Conservation (phyloP, 2,888 invertebrate species). For the Drymonia ruficornis region DNA sequence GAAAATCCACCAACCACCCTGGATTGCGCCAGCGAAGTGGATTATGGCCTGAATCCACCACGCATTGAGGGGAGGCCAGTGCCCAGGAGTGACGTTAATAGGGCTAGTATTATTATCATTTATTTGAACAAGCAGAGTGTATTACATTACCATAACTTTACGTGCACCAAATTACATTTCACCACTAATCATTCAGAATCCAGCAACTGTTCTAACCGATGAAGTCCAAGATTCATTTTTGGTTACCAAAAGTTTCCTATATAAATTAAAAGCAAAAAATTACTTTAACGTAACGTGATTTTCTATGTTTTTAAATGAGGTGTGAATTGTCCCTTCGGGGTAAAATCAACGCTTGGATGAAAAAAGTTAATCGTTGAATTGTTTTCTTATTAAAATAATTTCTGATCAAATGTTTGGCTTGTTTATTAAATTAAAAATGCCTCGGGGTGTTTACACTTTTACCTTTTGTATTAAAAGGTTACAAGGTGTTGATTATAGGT, state of each 20-base stretch:
- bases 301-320: slow-evolving; percentile 30
- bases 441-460: slow-evolving; percentile 8
- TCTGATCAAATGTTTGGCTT: slow-evolving; percentile 43
- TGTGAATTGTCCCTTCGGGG: slow-evolving; percentile 58
- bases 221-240: background rate
- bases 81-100: no score
- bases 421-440: slow-evolving; percentile 14
- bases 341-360: slow-evolving; percentile 62
- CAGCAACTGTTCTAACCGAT: slow-evolving; percentile 24
- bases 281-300: slow-evolving; percentile 27
- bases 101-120: no score
- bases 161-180: slow-evolving; percentile 20
- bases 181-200: slow-evolving; percentile 16
- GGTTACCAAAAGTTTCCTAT: background rate
- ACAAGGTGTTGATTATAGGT: background rate
- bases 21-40: no score
- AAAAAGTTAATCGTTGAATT: slow-evolving; percentile 45
- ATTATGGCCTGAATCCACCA: no score
- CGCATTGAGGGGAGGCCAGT: no score
- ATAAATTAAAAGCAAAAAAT: background rate
- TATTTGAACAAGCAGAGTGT: background rate
- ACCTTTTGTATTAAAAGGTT: background rate
- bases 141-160: slow-evolving; percentile 17
- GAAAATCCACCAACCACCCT: no score
- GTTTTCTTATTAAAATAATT: slow-evolving; percentile 61